These are phyloP conservation scores for Pseudomyrmex sp. DNA, from an alignment of 1,140 invertebrate species.

Conservation along the genomic window DNA sequence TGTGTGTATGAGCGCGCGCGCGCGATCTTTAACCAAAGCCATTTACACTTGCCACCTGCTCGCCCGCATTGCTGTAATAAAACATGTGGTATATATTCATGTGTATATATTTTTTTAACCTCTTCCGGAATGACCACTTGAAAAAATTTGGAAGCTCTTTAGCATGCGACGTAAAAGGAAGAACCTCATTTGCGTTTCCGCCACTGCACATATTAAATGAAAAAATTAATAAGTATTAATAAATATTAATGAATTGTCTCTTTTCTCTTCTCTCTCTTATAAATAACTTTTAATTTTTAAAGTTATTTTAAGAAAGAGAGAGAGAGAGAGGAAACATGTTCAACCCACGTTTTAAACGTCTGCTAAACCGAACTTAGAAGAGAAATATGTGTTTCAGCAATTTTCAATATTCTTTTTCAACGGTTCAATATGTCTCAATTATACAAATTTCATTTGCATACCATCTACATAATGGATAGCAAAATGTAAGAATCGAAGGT, in stretches of 20 bases:
- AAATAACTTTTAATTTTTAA: too few relatives aligned
- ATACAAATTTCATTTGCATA: background rate
- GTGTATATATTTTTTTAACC: too few relatives aligned
- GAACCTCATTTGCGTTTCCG: background rate
- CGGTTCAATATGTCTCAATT: background rate
- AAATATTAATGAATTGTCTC: background rate
- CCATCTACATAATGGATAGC: background rate
- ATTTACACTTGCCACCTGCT: too few relatives aligned
- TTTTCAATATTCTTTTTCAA: slow-evolving; percentile 2
- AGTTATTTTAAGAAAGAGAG: too few relatives aligned
- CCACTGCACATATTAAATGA: background rate
- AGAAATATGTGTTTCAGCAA: background rate
- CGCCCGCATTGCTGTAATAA: too few relatives aligned
- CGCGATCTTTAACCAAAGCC: slow-evolving; percentile 10
- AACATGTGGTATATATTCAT: too few relatives aligned
- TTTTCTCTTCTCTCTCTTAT: too few relatives aligned
- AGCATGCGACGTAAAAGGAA: background rate
- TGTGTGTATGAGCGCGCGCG: too few relatives aligned
- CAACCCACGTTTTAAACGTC: too few relatives aligned
- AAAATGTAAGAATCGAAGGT: background rate
- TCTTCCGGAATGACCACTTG: background rate
- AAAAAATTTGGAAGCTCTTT: background rate
- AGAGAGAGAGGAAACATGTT: too few relatives aligned
- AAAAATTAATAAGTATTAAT: background rate
- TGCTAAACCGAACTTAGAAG: too few relatives aligned